Evolutionary conservation across 2,797 vertebrate genomes (phyloP).

Genomic region (Hylomyscus alleni): DNA sequence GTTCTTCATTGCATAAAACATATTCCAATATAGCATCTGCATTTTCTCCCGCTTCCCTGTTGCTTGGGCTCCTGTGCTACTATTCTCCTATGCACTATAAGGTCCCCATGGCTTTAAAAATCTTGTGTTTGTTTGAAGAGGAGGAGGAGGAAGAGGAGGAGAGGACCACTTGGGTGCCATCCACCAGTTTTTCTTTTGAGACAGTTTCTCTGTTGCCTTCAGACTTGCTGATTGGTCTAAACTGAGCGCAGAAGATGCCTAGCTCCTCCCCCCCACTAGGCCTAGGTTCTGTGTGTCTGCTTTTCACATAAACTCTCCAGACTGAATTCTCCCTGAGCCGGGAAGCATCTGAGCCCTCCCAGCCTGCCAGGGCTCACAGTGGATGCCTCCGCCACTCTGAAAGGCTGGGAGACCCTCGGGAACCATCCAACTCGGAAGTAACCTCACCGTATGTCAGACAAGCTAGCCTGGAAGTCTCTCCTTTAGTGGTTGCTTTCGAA

Average conservation of each 20-base stretch:
- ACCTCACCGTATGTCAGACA: slow-evolving; percentile 19
- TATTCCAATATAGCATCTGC: not conserved
- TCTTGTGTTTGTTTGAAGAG: not conserved
- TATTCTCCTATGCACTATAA: not conserved
- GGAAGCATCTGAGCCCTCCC: not conserved
- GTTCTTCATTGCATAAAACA: not conserved
- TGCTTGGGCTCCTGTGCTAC: no score
- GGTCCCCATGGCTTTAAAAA: not conserved
- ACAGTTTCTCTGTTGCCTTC: not conserved
- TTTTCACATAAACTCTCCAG: not conserved
- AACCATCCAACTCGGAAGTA: not conserved
- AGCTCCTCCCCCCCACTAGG: not conserved
- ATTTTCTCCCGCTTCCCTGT: no score
- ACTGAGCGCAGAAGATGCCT: not conserved
- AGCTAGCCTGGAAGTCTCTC: slow-evolving; percentile 6
- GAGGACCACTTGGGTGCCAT: not conserved
- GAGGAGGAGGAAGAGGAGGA: not conserved
- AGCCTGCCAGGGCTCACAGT: not conserved
- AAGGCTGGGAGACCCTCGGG: slow-evolving; percentile 48
- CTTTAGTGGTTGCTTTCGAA: slow-evolving; percentile 51
- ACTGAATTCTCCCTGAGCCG: not conserved
- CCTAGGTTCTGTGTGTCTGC: not conserved
- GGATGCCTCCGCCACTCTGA: not conserved
- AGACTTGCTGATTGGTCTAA: not conserved
- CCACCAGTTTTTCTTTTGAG: not conserved